Conservation (phyloP, 2,113 vertebrate genomes). For the Clarias gariepinus region DNA sequence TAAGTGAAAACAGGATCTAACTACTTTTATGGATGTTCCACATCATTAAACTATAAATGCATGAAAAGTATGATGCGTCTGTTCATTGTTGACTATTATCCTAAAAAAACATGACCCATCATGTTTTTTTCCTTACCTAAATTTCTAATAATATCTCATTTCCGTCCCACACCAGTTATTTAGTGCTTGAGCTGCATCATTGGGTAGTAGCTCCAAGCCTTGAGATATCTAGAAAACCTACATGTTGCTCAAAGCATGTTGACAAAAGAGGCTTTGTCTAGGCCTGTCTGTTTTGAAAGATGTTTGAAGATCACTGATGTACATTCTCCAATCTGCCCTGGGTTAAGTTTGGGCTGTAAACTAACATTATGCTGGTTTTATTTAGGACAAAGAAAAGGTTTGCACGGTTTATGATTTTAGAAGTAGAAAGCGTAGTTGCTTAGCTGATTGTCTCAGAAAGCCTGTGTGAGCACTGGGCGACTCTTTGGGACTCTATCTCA, state of each 20-base stretch:
- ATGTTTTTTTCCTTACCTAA: not conserved
- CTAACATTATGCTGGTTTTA: not conserved
- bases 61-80: not conserved
- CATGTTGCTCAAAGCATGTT: constrained; percentile 18
- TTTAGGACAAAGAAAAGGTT: not conserved
- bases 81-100: not conserved
- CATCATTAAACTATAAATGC: not conserved
- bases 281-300: constrained; percentile 50
- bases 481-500: constrained; percentile 9
- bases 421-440: not conserved
- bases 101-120: too few relatives aligned
- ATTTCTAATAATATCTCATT: not conserved
- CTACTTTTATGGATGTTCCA: not conserved
- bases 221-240: constrained; percentile 6
- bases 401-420: not conserved
- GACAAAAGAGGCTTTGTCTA: constrained; percentile 38
- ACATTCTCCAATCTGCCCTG: constrained; percentile 16
- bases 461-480: not conserved
- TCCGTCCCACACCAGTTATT: not conserved
- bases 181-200: not conserved
- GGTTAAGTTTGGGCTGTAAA: not conserved
- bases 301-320: constrained; percentile 18
- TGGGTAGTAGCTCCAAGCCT: not conserved
- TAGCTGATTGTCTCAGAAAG: not conserved
- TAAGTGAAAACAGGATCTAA: not conserved